Percentiles rank a stretch among this genome's conserved stretches.
Evolutionary conservation across 2,113 vertebrate species (phyloP).

Genomic region (Copsychus sechellarum): DNA sequence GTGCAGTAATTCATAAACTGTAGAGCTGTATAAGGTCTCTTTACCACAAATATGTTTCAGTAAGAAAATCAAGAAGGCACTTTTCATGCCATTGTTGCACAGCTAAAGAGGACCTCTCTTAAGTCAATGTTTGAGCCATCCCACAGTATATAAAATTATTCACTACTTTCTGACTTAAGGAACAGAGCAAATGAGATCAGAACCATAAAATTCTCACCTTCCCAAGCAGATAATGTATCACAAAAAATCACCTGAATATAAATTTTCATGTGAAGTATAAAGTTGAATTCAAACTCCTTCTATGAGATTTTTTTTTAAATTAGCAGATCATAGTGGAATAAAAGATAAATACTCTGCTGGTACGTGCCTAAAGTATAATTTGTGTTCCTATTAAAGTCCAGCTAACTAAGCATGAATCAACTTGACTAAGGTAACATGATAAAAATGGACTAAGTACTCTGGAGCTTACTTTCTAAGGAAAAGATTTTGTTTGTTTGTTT

Average conservation of each 20-base stretch:
- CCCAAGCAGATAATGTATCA: not conserved
- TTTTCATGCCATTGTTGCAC: not conserved
- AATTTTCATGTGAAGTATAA: not conserved
- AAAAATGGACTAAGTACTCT: not conserved
- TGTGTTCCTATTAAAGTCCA: not conserved
- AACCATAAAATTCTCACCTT: not conserved
- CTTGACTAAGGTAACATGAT: not conserved
- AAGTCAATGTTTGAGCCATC: not conserved
- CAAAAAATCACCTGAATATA: not conserved
- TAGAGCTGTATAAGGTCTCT: not conserved
- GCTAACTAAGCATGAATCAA: not conserved
- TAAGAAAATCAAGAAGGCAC: not conserved
- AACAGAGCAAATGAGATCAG: not conserved
- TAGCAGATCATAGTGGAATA: not conserved
- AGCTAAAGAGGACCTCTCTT: not conserved
- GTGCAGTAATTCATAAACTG: conserved; percentile 39
- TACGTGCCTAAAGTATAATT: not conserved
- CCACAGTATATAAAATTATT: not conserved
- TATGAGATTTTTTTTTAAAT: not conserved
- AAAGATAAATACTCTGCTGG: not conserved
- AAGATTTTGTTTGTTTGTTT: not conserved
- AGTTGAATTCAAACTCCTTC: not conserved
- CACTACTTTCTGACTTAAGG: conserved; percentile 8
- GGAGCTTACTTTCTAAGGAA: not conserved
- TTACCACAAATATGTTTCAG: not conserved